phyloP scores from a whole-genome alignment of 2,888 invertebrate species.

The Bhutanitis thaidina region DNA sequence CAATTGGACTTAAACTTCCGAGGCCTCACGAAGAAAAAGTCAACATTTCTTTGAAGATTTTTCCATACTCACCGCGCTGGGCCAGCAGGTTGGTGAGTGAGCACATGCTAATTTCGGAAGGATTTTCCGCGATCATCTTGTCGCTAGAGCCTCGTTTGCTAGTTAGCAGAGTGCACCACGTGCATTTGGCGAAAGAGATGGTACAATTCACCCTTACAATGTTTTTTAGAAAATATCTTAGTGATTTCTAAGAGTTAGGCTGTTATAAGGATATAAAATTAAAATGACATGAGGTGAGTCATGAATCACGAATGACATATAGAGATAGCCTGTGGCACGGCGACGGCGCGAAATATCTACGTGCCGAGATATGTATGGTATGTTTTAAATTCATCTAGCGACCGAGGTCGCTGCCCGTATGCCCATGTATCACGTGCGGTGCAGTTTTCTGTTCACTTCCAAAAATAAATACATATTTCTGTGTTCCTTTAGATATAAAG shows the following conservation, averaged over 20 bases:
- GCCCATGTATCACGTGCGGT: conserved; percentile 19
- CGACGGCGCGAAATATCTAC: conserved; percentile 42
- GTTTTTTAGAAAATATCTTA: too few relatives aligned
- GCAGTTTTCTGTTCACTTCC: conserved; percentile 32
- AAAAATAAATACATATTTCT: background rate
- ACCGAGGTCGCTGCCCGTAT: conserved; percentile 39
- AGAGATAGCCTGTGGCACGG: conserved; percentile 27
- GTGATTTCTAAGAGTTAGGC: background rate
- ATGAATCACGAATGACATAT: conserved; percentile 37
- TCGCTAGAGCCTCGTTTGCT: too few relatives aligned
- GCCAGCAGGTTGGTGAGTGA: too few relatives aligned
- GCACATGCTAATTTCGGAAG: too few relatives aligned
- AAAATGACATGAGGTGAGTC: conserved; percentile 16
- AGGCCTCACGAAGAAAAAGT: too few relatives aligned
- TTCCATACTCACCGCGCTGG: too few relatives aligned
- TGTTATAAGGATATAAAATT: background rate
- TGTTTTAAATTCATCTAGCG: conserved; percentile 35
- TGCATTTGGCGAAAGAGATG: too few relatives aligned
- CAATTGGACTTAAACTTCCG: too few relatives aligned
- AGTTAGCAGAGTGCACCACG: too few relatives aligned
- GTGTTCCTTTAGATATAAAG: background rate
- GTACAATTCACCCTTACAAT: too few relatives aligned
- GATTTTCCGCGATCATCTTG: too few relatives aligned
- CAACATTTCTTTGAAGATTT: too few relatives aligned
- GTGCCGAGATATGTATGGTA: background rate